A percentile compares a stretch with the other conserved stretches of the same genome.
These are phyloP conservation scores for Montipora cactus DNA, from an alignment of 64 coral and sea anemone species.

Conservation along the genomic window DNA sequence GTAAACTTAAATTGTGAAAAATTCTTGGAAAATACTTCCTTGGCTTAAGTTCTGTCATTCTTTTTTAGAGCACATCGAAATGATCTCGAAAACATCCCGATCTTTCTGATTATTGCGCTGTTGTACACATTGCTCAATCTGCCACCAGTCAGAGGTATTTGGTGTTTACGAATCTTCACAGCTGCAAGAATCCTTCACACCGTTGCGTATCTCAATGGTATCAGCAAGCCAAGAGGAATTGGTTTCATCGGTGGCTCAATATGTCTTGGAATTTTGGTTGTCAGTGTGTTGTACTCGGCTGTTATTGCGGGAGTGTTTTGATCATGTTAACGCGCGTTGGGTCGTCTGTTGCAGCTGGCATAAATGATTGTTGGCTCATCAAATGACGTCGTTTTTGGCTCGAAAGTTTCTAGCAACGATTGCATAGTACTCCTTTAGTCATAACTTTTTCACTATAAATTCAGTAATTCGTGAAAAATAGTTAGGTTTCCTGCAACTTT, in stretches of 20 bases:
- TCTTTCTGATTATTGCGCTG: conserved; percentile 64
- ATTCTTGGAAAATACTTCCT: too few relatives aligned
- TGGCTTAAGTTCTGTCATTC: not conserved
- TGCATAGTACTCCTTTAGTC: too few relatives aligned
- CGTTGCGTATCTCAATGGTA: conserved; percentile 56
- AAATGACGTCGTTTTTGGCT: too few relatives aligned
- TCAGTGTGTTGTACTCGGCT: conserved; percentile 37
- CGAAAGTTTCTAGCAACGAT: too few relatives aligned
- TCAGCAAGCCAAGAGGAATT: conserved; percentile 1
- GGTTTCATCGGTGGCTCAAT: not conserved
- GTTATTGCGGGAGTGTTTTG: not conserved
- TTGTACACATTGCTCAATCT: conserved; percentile 58
- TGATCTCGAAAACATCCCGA: conserved; percentile 78
- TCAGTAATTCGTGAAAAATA: too few relatives aligned
- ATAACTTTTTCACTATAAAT: too few relatives aligned
- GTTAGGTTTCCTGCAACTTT: too few relatives aligned
- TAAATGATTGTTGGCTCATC: too few relatives aligned
- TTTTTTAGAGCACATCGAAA: conserved; percentile 70
- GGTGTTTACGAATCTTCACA: conserved; percentile 76
- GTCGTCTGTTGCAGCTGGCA: too few relatives aligned
- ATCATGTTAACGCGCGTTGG: not conserved
- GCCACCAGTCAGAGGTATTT: conserved; percentile 48
- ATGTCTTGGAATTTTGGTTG: conserved; percentile 41
- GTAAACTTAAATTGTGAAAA: not conserved
- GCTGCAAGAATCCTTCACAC: conserved; percentile 65